Evolutionary conservation across 2,113 vertebrate genomes (phyloP), one percentile per base, ranked within the genome.

Genomic region (Indicator maculatus): DNA sequence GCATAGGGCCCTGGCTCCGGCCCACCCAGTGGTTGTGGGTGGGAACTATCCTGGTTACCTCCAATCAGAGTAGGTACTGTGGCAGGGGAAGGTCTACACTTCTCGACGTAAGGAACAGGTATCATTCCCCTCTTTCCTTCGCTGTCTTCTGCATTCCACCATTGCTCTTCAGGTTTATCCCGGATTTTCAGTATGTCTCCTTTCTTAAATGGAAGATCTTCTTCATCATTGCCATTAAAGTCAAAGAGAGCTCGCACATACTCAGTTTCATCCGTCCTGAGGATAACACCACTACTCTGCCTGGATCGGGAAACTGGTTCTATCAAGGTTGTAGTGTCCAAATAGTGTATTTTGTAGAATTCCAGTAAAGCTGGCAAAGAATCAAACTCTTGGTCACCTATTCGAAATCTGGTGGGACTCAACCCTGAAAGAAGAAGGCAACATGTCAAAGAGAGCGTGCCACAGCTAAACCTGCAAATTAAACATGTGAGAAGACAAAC

Each of bases 291-390:
- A 69, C 98, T 98, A 50, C 97, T 96, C 96, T 99, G 98, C 97
- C 98, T 99, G 93, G 98, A 98, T 96, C 98, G 98, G 91, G 98
- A 98, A 96, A 99, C 98, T 19, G 99, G 99, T 78, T 99, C 99
- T 97, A 99, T 99, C 97, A 99, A 98, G 44, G 99, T 99, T 96
- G 99, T 99, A 98, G 99, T 99, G 98, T 99, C 99, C 98, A 99
- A 98, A 98, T 99, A 99, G 97, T 99, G 99, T 96, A 99, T 99
- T 98, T 99, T 99, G 97, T 99, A 99, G 98, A 99, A 99, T 98
- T 99, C 99, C 97, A 99, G 98, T 97, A 99, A 98, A 96, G 98
- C 98, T 50, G 99, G 98, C 92, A 99, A 98, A 61, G 99, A 99
- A 23, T 99, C 99, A 93, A 99, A 99, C 95, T 99, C 99, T 97